Evolutionary conservation across 2,113 vertebrate genomes (phyloP).

Genomic region (Aramus guarauna): DNA sequence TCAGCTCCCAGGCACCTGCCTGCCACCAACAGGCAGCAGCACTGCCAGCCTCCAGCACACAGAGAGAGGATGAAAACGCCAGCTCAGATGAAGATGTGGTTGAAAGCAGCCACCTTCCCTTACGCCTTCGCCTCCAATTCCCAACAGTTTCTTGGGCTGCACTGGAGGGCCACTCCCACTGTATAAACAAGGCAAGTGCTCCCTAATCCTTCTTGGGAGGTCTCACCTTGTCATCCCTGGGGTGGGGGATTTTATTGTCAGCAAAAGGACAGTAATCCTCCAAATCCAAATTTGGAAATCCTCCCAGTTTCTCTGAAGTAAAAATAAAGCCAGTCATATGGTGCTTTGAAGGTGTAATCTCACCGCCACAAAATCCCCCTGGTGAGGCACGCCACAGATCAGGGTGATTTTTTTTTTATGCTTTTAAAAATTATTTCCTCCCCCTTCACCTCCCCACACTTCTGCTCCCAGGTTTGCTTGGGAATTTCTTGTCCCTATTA

Average conservation of each 20-base stretch:
- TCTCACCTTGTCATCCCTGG: neutral
- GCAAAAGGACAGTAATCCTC: slow-evolving; percentile 67
- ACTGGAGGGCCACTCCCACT: neutral
- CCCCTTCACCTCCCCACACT: neutral
- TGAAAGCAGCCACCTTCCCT: neutral
- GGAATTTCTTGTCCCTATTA: neutral
- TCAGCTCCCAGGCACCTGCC: neutral
- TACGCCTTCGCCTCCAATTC: neutral
- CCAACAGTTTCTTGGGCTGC: neutral
- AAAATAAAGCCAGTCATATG: slow-evolving; percentile 67
- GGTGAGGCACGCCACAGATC: neutral
- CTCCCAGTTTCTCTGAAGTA: slow-evolving; percentile 68
- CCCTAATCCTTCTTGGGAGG: slow-evolving; percentile 70
- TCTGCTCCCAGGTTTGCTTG: neutral
- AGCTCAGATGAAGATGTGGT: neutral
- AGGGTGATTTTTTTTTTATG: neutral
- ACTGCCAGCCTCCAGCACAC: neutral
- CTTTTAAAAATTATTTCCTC: neutral
- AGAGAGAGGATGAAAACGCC: neutral
- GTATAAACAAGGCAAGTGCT: neutral
- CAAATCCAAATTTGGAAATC: slow-evolving; percentile 72
- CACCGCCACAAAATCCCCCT: neutral
- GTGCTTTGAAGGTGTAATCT: slow-evolving; percentile 65
- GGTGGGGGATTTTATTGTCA: slow-evolving; percentile 38
- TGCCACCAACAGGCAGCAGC: neutral